Conservation (phyloP, 1,140 invertebrate species). For the Lycorma delicatula region DNA sequence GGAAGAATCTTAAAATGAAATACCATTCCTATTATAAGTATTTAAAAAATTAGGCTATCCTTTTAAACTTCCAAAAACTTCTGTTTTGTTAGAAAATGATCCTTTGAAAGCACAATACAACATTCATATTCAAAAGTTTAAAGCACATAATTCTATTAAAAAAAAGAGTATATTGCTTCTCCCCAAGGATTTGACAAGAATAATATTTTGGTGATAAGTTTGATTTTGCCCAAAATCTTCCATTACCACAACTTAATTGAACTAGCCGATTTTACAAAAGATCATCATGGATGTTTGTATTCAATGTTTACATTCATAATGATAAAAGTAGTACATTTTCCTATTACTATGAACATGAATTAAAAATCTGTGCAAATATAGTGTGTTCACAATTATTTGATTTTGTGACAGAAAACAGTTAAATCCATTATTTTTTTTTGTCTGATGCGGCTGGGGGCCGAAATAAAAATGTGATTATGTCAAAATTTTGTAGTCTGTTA, state of each 20-base stretch:
- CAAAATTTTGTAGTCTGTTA: conserved; percentile 11
- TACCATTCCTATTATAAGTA: conserved; percentile 15
- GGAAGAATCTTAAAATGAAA: conserved; percentile 7
- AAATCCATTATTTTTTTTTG: conserved; percentile 2
- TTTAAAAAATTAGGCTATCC: conserved; percentile 13
- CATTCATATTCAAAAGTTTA: conserved; percentile 4
- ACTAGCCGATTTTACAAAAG: conserved; percentile 17
- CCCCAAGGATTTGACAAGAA: not conserved
- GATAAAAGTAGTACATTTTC: conserved; percentile 4
- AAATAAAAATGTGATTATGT: conserved; percentile 16
- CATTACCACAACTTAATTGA: conserved; percentile 11
- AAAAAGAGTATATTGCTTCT: not conserved
- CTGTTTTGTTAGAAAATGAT: not conserved
- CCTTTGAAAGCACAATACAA: not conserved
- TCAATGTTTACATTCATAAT: conserved; percentile 18
- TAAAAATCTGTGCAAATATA: conserved; percentile 1
- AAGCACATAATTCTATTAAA: not conserved
- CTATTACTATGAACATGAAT: conserved; percentile 5
- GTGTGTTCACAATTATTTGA: conserved; percentile 4
- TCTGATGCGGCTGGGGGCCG: conserved; percentile 18
- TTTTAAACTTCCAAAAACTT: conserved; percentile 3
- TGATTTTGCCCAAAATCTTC: conserved; percentile 19
- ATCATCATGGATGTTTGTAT: conserved; percentile 16
- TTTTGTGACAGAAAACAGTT: not conserved
- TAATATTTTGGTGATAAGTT: conserved; percentile 14